A percentile compares a stretch with the other conserved stretches of the same genome.
Conservation (phyloP, 2,888 invertebrate genomes). For the Leptopterna dolabrata region DNA sequence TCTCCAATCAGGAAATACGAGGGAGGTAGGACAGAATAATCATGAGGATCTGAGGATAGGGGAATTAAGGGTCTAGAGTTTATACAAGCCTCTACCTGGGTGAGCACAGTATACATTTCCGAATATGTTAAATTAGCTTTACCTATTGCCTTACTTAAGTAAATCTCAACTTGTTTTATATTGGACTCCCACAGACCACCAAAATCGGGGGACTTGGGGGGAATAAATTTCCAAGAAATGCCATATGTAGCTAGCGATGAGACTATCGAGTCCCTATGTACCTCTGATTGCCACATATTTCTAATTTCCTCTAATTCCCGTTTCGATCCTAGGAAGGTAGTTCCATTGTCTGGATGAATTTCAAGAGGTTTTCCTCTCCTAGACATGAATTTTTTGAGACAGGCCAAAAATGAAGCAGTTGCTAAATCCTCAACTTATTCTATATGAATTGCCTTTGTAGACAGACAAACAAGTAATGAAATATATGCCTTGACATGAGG, state of each 20-base stretch:
- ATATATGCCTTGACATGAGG: conserved; percentile 56
- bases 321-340: background rate
- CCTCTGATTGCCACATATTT: conserved; percentile 11
- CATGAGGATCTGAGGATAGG: conserved; percentile 38
- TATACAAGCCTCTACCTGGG: conserved; percentile 42
- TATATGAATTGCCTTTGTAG: conserved; percentile 63
- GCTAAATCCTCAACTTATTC: conserved; percentile 62
- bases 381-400: conserved; percentile 62
- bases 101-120: conserved; percentile 48
- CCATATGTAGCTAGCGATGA: background rate
- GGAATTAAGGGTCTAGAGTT: conserved; percentile 50
- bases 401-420: conserved; percentile 61
- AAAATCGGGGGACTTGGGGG: conserved; percentile 42
- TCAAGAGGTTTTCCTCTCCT: conserved; percentile 60
- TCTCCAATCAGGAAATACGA: conserved; percentile 38
- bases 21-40: conserved; percentile 30
- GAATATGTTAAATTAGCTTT: too few relatives aligned
- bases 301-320: background rate
- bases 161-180: conserved; percentile 40
- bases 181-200: conserved; percentile 51
- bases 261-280: background rate
- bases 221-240: conserved; percentile 46
- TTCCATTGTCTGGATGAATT: conserved; percentile 25
- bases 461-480: conserved; percentile 62
- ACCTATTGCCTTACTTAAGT: conserved; percentile 37